These are phyloP conservation scores for Oasisia sp. DNA, from an alignment of 2,888 invertebrate genomes.

Conservation along the genomic window DNA sequence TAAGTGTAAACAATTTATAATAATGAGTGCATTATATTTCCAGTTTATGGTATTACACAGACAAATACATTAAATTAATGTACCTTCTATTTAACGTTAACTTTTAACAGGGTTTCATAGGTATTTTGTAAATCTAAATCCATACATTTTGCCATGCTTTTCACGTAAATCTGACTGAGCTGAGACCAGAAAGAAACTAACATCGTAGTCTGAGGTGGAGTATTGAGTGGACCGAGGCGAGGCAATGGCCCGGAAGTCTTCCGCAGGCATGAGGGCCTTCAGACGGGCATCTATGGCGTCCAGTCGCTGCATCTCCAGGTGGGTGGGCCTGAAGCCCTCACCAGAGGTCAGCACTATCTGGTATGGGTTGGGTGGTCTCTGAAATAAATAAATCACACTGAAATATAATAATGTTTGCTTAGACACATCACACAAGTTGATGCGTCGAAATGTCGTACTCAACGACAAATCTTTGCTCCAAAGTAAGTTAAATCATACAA, in stretches of 20 bases:
- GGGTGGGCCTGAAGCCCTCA: slow-evolving; percentile 55
- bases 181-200: not conserved
- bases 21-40: too few species aligned
- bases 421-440: not conserved
- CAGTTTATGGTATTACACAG: too few species aligned
- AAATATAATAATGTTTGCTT: not conserved
- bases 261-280: slow-evolving; percentile 52
- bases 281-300: slow-evolving; percentile 54
- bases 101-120: too few species aligned
- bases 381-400: not conserved
- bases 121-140: too few species aligned
- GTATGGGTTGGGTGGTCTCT: slow-evolving; percentile 45
- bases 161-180: too few species aligned
- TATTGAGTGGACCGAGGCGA: not conserved
- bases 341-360: slow-evolving; percentile 47
- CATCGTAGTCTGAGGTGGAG: not conserved
- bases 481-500: too few species aligned
- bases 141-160: too few species aligned
- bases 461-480: too few species aligned
- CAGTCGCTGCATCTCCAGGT: slow-evolving; percentile 48
- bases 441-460: too few species aligned
- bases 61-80: too few species aligned
- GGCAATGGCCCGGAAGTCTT: slow-evolving; percentile 50
- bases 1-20: too few species aligned
- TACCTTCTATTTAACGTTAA: too few species aligned